Percentiles rank a stretch among this genome's conserved stretches.
Evolutionary conservation across 2,888 invertebrate genomes (phyloP).

Genomic region (Brenthis hecate): DNA sequence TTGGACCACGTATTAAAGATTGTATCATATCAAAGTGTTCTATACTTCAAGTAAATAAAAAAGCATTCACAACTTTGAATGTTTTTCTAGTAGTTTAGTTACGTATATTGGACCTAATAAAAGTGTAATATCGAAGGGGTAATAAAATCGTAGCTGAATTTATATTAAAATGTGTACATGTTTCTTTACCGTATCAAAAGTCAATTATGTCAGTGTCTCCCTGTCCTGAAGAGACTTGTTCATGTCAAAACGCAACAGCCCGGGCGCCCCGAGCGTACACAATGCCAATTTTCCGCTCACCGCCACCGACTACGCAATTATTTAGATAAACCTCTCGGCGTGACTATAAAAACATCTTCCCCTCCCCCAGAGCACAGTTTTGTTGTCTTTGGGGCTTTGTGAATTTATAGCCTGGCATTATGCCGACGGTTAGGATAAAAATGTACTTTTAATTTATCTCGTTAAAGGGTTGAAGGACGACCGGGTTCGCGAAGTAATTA

Average conservation of each 20-base stretch:
- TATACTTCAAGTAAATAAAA: too few relatives aligned
- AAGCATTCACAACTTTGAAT: too few relatives aligned
- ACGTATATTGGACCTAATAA: neutral
- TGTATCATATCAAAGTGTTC: too few relatives aligned
- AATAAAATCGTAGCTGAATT: neutral
- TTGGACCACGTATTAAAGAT: constrained; percentile 1
- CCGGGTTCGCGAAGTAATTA: constrained; percentile 80
- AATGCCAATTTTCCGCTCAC: constrained; percentile 81
- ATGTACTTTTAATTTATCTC: constrained; percentile 83
- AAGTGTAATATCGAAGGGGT: neutral
- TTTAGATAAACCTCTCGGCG: constrained; percentile 82
- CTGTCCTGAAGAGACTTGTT: constrained; percentile 42
- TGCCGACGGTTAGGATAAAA: constrained; percentile 78
- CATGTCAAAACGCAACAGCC: constrained; percentile 44
- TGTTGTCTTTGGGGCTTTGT: constrained; percentile 81
- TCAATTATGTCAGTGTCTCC: constrained; percentile 39
- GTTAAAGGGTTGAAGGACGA: constrained; percentile 82
- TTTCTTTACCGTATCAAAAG: constrained; percentile 36
- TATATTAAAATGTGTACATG: neutral
- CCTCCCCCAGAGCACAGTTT: constrained; percentile 67
- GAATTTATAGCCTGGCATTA: constrained; percentile 79
- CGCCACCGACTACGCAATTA: constrained; percentile 81
- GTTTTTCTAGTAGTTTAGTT: too few relatives aligned
- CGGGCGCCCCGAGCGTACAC: constrained; percentile 51
- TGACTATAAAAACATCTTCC: constrained; percentile 82